Percentiles rank a stretch among this genome's conserved stretches.
These are phyloP conservation scores for Pemphigus obesinymphae DNA, from an alignment of 1,140 invertebrate species.

Conservation along the genomic window DNA sequence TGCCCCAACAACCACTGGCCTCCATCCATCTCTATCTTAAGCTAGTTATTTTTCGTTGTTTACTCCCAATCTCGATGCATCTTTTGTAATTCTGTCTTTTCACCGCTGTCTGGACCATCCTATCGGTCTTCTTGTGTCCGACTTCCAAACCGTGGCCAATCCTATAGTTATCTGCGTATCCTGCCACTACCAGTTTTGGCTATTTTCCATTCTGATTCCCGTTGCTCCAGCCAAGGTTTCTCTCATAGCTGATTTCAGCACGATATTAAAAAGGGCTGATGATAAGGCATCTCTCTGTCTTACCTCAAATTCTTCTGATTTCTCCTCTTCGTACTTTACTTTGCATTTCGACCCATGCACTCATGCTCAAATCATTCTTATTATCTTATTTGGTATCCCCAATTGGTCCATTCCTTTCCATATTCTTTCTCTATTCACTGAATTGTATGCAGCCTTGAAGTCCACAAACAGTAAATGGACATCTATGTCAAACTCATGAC, in stretches of 20 bases:
- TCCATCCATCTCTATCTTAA: too few relatives aligned
- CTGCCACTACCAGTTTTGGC: too few relatives aligned
- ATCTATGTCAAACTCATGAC: too few relatives aligned
- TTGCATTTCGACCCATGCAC: not conserved
- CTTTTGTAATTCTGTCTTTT: too few relatives aligned
- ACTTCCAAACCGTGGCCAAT: too few relatives aligned
- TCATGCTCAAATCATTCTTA: not conserved
- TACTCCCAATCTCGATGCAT: too few relatives aligned
- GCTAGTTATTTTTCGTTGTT: too few relatives aligned
- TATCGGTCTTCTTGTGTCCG: too few relatives aligned
- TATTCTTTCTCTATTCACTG: not conserved
- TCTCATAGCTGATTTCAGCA: not conserved
- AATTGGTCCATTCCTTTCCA: not conserved
- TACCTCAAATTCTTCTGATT: conserved; percentile 12
- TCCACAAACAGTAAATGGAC: too few relatives aligned
- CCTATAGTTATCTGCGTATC: not conserved
- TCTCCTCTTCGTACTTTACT: not conserved
- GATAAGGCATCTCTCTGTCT: not conserved
- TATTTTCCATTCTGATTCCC: too few relatives aligned
- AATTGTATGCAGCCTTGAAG: not conserved
- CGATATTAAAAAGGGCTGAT: conserved; percentile 1
- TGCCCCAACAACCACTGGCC: too few relatives aligned
- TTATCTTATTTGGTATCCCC: not conserved
- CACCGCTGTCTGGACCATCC: too few relatives aligned
- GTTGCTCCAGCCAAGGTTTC: not conserved